phyloP scores from a whole-genome alignment of 2,113 vertebrate genomes.

The Oryctolagus cuniculus region mOryCun1.1 NC_091444.1:10337001-10337500 shows the following conservation, averaged over 20 bases:
- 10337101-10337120: conserved; percentile 28
- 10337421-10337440: conserved; percentile 69
- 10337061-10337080: conserved; percentile 51
- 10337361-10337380: conserved; percentile 59
- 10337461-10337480: conserved; percentile 54
- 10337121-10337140: conserved; percentile 46
- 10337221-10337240: conserved; percentile 32
- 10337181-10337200: conserved; percentile 30
- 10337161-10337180: not conserved
- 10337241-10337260: conserved; percentile 49
- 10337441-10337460: conserved; percentile 68
- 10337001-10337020: conserved; percentile 71
- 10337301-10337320: conserved; percentile 5
- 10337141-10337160: conserved; percentile 5
- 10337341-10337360: not conserved
- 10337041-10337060: not conserved
- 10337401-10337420: conserved; percentile 65
- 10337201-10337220: conserved; percentile 29
- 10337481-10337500: conserved; percentile 72
- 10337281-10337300: conserved; percentile 44
- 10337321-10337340: not conserved
- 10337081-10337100: conserved; percentile 42
- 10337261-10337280: conserved; percentile 40
- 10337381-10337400: conserved; percentile 63
- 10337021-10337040: not conserved